Conservation (phyloP, 2,113 vertebrate species). For the pig (Sus scrofa) region T2T-Sscrofa CM000825.6:76804001-76804500, state of each 20-base stretch:
- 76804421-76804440: neutral
- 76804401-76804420: neutral
- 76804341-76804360: neutral
- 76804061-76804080: rapidly evolving
- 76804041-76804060: neutral
- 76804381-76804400: neutral
- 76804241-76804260: neutral
- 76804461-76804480: neutral
- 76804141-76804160: neutral
- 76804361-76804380: neutral
- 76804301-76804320: neutral
- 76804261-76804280: neutral
- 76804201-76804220: neutral
- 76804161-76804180: neutral
- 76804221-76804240: neutral
- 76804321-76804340: neutral
- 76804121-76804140: neutral
- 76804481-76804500: slow-evolving; percentile 10
- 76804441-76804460: slow-evolving; percentile 15
- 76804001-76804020: neutral
- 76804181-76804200: neutral
- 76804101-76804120: neutral
- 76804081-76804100: neutral
- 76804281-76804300: neutral
- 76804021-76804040: neutral